phyloP scores from a whole-genome alignment of 2,888 invertebrate genomes.

The Callyntrura sp. region DNA sequence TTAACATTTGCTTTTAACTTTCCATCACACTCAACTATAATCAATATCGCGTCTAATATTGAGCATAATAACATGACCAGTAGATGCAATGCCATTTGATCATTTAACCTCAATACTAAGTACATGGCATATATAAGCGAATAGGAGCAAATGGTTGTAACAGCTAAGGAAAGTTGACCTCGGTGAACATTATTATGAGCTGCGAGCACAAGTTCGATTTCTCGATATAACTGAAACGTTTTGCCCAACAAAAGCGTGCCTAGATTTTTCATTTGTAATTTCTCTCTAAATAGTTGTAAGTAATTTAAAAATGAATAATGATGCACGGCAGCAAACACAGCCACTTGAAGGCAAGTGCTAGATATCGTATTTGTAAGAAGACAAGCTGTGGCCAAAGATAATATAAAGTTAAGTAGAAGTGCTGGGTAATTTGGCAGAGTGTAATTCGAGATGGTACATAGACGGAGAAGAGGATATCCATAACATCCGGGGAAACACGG shows the following conservation, averaged over 20 bases:
- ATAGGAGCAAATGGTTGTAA: not conserved
- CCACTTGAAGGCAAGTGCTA: not conserved
- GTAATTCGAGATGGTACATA: not conserved
- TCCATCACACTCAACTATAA: not conserved
- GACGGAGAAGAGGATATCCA: not conserved
- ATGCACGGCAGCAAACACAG: not conserved
- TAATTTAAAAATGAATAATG: not conserved
- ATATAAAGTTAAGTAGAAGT: not conserved
- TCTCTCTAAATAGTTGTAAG: not conserved
- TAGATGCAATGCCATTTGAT: not conserved
- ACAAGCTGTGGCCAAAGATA: not conserved
- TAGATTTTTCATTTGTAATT: not conserved
- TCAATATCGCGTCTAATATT: not conserved
- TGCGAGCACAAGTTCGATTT: not conserved
- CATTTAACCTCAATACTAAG: not conserved
- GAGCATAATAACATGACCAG: not conserved
- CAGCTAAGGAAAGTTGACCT: not conserved
- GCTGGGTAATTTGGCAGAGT: not conserved
- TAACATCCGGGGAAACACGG: not conserved
- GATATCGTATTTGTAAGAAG: not conserved
- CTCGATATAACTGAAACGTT: not conserved
- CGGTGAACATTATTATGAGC: not conserved
- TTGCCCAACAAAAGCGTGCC: too few relatives aligned
- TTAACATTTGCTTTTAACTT: not conserved
- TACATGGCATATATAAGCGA: not conserved